These are phyloP conservation scores for Trinectes maculatus DNA, from an alignment of 2,113 vertebrate genomes.

Conservation along the genomic window DNA sequence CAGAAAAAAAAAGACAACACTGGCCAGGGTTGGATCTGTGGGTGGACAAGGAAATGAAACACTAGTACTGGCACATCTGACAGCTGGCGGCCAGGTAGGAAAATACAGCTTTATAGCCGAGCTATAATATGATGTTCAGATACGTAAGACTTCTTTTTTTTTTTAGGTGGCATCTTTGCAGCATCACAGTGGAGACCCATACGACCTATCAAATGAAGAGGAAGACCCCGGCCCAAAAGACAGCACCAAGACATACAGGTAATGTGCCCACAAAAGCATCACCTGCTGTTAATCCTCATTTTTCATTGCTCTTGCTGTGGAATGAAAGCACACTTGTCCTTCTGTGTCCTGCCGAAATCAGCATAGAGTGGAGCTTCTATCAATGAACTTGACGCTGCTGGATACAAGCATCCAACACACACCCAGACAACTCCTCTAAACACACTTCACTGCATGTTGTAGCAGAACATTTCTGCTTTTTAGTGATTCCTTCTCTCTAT, in stretches of 20 bases:
- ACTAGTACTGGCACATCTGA: constrained; percentile 80
- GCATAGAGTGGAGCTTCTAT: constrained; percentile 46
- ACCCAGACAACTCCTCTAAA: constrained; percentile 28
- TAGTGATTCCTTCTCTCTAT: constrained; percentile 36
- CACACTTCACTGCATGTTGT: constrained; percentile 67
- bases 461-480: constrained; percentile 38
- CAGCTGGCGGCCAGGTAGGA: constrained; percentile 78
- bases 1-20: constrained; percentile 77
- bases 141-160: not conserved
- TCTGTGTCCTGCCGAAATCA: constrained; percentile 45
- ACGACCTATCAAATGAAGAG: constrained; percentile 79
- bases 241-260: constrained; percentile 84
- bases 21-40: constrained; percentile 57
- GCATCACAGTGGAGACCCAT: constrained; percentile 77
- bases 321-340: constrained; percentile 52
- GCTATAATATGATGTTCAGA: not conserved
- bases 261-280: constrained; percentile 18
- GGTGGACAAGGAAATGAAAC: constrained; percentile 73
- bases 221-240: constrained; percentile 78
- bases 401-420: constrained; percentile 33
- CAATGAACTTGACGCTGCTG: constrained; percentile 42
- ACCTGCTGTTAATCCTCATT: constrained; percentile 17
- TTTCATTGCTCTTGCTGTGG: constrained; percentile 49
- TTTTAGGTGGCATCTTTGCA: constrained; percentile 67
- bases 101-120: not conserved